Evolutionary conservation across 2,797 vertebrate genomes (phyloP).

Genomic region (Lutra lutra): DNA sequence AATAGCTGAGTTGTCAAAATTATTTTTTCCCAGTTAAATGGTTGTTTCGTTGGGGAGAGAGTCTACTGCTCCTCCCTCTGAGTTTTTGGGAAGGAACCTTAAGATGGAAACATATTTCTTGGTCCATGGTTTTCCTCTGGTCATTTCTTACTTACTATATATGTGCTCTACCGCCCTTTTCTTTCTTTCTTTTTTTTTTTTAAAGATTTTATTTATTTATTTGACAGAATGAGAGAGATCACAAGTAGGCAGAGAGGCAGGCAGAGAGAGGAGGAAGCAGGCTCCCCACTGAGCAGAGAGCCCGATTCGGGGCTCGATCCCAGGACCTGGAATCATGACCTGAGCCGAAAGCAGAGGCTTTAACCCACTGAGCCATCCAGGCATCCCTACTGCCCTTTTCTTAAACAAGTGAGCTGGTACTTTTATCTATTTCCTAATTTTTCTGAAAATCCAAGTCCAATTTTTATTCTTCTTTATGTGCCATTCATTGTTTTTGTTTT

Average conservation of each 20-base stretch:
- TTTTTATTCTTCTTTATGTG: background rate
- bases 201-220: too few relatives aligned
- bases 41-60: background rate
- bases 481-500: background rate
- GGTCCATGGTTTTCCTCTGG: background rate
- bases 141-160: background rate
- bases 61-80: background rate
- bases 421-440: background rate
- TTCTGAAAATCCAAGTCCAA: background rate
- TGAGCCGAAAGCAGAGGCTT: too few relatives aligned
- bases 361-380: too few relatives aligned
- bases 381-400: background rate
- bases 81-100: background rate
- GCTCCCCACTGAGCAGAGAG: too few relatives aligned
- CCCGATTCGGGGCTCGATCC: too few relatives aligned
- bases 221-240: too few relatives aligned
- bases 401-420: background rate
- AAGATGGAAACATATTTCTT: background rate
- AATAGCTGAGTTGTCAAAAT: background rate
- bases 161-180: background rate
- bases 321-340: too few relatives aligned
- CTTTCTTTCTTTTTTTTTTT: background rate
- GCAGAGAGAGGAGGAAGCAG: too few relatives aligned
- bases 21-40: background rate
- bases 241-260: too few relatives aligned